Evolutionary conservation across 1,140 invertebrate species (phyloP).

Genomic region (Orchesella cincta): DNA sequence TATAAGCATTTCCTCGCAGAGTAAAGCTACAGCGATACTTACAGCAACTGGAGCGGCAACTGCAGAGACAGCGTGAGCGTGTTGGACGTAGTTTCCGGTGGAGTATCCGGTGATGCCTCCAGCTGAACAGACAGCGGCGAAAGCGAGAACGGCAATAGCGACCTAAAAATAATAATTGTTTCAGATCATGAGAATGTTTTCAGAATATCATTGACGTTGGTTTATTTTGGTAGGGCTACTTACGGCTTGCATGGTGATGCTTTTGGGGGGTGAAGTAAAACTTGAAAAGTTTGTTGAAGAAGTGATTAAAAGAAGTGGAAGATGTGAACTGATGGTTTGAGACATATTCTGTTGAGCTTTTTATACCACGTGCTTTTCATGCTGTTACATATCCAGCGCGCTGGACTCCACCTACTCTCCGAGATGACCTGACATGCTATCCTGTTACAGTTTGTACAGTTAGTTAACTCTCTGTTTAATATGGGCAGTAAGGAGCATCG

Average conservation of each 20-base stretch:
- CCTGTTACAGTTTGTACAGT: too few relatives aligned
- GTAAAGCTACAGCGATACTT: too few relatives aligned
- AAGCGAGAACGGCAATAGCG: neutral
- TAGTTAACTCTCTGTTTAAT: too few relatives aligned
- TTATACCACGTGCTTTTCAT: neutral
- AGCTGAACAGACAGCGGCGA: slow-evolving; percentile 1
- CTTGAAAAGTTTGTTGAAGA: neutral
- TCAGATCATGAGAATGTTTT: too few relatives aligned
- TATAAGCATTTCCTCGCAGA: too few relatives aligned
- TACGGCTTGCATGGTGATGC: slow-evolving; percentile 1
- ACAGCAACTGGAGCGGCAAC: neutral
- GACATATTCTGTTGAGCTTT: neutral
- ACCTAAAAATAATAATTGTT: too few relatives aligned
- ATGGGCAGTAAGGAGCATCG: too few relatives aligned
- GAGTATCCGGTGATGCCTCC: slow-evolving; percentile 17
- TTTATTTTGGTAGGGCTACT: too few relatives aligned
- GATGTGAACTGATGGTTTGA: neutral
- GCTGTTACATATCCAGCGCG: neutral
- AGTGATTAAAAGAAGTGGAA: neutral
- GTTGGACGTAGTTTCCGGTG: slow-evolving; percentile 18
- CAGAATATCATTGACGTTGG: too few relatives aligned
- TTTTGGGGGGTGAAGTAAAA: slow-evolving; percentile 6
- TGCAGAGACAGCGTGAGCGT: neutral
- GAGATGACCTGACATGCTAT: neutral
- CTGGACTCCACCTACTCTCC: neutral